Percentiles rank a stretch among this genome's conserved stretches.
Conservation (phyloP, 1,140 invertebrate genomes). For the Euura lappo region DNA sequence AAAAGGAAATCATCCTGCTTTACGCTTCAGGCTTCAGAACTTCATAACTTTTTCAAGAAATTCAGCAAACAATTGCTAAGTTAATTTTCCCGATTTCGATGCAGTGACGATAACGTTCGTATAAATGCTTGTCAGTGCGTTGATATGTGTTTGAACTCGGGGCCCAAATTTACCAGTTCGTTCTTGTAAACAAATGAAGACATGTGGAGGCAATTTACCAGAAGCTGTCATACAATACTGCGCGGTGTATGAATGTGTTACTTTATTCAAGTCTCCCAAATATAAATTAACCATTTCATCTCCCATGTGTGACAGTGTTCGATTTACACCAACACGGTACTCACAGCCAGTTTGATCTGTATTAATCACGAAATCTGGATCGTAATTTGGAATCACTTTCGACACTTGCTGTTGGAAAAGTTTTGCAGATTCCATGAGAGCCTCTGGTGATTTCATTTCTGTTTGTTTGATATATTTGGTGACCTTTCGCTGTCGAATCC, state of each 20-base stretch:
- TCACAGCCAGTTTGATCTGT: too few relatives aligned
- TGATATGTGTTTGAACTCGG: slow-evolving; percentile 8
- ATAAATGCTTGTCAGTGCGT: background rate
- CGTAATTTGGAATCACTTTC: slow-evolving; percentile 11
- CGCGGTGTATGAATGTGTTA: slow-evolving; percentile 15
- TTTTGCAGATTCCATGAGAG: background rate
- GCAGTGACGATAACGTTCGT: too few relatives aligned
- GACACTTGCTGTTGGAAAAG: slow-evolving; percentile 21
- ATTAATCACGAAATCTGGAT: slow-evolving; percentile 19
- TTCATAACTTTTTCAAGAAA: background rate
- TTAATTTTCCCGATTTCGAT: too few relatives aligned
- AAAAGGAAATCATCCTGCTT: slow-evolving; percentile 5
- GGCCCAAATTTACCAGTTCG: slow-evolving; percentile 20
- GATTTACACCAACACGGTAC: too few relatives aligned
- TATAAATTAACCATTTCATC: slow-evolving; percentile 17
- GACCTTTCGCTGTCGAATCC: slow-evolving; percentile 32
- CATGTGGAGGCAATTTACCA: slow-evolving; percentile 15
- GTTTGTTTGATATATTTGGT: slow-evolving; percentile 10
- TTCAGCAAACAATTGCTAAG: too few relatives aligned
- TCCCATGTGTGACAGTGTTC: too few relatives aligned
- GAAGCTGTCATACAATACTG: slow-evolving; percentile 22
- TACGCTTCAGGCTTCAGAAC: background rate
- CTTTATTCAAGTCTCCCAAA: slow-evolving; percentile 15
- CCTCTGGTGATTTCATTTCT: background rate
- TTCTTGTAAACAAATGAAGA: slow-evolving; percentile 27